Conservation (phyloP, 2,888 invertebrate species). For the Eilema sororculum region DNA sequence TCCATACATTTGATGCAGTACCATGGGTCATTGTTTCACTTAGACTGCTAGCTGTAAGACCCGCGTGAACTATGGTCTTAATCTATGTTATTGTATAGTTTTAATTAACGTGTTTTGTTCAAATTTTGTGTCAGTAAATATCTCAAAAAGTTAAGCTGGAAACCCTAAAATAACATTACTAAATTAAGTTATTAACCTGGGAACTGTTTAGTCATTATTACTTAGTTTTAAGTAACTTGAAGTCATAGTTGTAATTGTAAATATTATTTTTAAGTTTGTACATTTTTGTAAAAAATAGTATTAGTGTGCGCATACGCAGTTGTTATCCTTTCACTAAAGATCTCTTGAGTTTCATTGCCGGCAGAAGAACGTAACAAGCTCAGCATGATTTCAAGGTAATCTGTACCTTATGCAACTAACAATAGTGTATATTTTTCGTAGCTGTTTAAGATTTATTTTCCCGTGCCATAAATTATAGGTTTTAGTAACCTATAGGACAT, state of each 20-base stretch:
- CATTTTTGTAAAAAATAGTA: constrained; percentile 66
- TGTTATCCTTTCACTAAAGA: constrained; percentile 87
- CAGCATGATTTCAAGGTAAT: constrained; percentile 69
- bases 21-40: background rate
- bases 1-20: background rate
- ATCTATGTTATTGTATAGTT: constrained; percentile 26
- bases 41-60: constrained; percentile 11
- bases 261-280: constrained; percentile 59
- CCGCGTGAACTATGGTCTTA: constrained; percentile 8
- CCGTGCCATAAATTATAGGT: constrained; percentile 64
- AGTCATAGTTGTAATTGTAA: constrained; percentile 74
- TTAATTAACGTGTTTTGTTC: constrained; percentile 40
- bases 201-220: constrained; percentile 71
- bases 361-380: constrained; percentile 73
- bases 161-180: constrained; percentile 14
- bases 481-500: constrained; percentile 29
- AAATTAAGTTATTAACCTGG: constrained; percentile 54
- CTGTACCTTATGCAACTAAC: constrained; percentile 39
- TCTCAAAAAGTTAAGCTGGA: constrained; percentile 22
- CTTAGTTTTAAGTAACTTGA: constrained; percentile 80
- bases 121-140: constrained; percentile 37
- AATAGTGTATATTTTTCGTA: constrained; percentile 35
- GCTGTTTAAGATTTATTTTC: constrained; percentile 43
- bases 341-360: constrained; percentile 86
- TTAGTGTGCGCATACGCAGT: constrained; percentile 73